Base-by-base conservation (phyloP, 2,113 vertebrate species). In the Atlantisia rogersi region DNA sequence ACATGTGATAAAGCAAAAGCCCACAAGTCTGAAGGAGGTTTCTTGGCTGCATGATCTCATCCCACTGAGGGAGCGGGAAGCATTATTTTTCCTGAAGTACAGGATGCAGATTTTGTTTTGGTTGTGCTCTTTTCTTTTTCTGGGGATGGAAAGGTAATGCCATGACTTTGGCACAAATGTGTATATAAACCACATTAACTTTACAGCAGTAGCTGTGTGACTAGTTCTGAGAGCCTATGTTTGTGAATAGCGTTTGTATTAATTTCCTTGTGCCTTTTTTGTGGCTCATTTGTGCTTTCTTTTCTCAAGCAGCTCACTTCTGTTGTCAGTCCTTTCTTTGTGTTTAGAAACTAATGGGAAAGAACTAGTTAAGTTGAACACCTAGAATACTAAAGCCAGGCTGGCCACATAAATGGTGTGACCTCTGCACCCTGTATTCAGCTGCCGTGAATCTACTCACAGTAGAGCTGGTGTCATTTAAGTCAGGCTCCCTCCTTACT, bases 51-150 rank as follows among this genome's bases (percentile, higher is more conserved):
- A 79, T 97, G 94, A 94, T 86, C 84, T 97, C 86, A 86, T 91
- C 92, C 83, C 91, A 82, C 85, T 88, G 93, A 77, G 90, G 90
- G 76, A 90, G 92, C 2, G n/a, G 96, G 97, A 97, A 97, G 76
- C 96, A 68, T 96, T 96, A 95, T 98, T 98, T 91, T 95, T 94
- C 95, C 95, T 97, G 96, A 93, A 98, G 93, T 78, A 97, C 96
- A 98, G 97, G 97, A 98, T 98, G 96, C 96, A 95, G 82, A 96
- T 93, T 96, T 97, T 98, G 96, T 98, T 98, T 97, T 95, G 93
- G 81, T 94, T 70, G 16, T 68, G 81, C 80, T 71, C 75, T 87
- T 88, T 83, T 87, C 95, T 63, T 84, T 83, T 86, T 78, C 74
- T 89, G 65, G 64, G 79, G 63, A 92, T 92, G 88, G 90, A 96